Evolutionary conservation across 2,113 vertebrate species (phyloP), one percentile per base, ranked within the genome.

Genomic region (Campylomormyrus tamandua): DNA sequence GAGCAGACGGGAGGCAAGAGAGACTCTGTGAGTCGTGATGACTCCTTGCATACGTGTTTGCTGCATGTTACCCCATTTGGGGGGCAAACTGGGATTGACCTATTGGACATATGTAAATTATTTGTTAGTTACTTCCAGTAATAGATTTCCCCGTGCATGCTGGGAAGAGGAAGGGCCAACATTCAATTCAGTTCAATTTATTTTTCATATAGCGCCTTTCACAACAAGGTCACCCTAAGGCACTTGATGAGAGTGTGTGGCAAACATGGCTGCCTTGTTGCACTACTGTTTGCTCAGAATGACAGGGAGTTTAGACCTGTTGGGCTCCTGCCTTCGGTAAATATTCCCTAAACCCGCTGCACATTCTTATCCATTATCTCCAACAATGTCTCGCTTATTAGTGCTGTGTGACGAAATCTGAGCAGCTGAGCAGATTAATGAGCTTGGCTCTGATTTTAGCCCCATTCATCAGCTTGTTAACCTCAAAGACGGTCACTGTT

Each of bases 231-330:
- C 2, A 0, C 24, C 56, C 56, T 62, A n/a, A 62, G 24, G 56
- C 56, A 62, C 56, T 62, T 24, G 8, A 62, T 62, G 56, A 56
- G 53, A n/a, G 24, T 2, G 7, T n/a, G 24, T 62, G 21, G 56
- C 56, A 62, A 74, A 86, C 53, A 86, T 70, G 46, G 53, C 42
- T 66, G 31, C n/a, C 52, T 46, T 49, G n/a, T 19, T 42, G 10
- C 0, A 19, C n/a, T 80, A 49, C 70, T 89, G 83, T 62, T 89
- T 89, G 83, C 84, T 62, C 35, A n/a, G 24, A 85, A 24, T 90
- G 15, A 48, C 7, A 27, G 27, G 83, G 19, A 70, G 11, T 84
- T 58, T 52, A 13, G 24, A 15, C 83, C 49, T 53, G 45, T 56
- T 58, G 62, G 39, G 19, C 62, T 49, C 15, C 62, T 52, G 84